phyloP scores from a whole-genome alignment of 1,140 invertebrate species.

The Drosophila willistoni region DNA sequence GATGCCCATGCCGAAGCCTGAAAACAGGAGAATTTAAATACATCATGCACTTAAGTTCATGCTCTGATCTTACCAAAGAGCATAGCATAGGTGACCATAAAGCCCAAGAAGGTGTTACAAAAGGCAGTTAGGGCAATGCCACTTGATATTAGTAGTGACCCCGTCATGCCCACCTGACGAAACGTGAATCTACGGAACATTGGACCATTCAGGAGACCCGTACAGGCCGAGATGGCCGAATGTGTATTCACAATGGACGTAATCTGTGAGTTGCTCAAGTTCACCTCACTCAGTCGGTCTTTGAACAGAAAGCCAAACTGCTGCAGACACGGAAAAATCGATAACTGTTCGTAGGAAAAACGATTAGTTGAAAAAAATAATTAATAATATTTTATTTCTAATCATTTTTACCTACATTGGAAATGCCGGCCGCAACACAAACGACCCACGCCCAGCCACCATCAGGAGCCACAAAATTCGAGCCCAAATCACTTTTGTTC shows the following conservation, averaged over 20 bases:
- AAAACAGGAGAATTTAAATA: not conserved
- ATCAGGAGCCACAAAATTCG: conserved; percentile 79
- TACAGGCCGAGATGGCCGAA: conserved; percentile 86
- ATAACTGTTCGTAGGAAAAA: conserved; percentile 83
- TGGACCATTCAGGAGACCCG: conserved; percentile 87
- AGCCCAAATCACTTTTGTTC: conserved; percentile 78
- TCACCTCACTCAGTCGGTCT: conserved; percentile 85
- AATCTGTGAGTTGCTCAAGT: conserved; percentile 86
- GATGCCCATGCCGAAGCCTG: conserved; percentile 86
- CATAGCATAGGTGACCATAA: conserved; percentile 86
- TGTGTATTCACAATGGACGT: conserved; percentile 88
- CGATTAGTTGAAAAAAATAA: not conserved
- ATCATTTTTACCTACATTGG: conserved; percentile 71
- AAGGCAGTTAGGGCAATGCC: conserved; percentile 85
- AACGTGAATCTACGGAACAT: conserved; percentile 87
- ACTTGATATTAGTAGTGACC: conserved; percentile 84
- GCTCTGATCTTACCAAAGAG: conserved; percentile 84
- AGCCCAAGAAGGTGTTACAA: conserved; percentile 85
- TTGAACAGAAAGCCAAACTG: conserved; percentile 88
- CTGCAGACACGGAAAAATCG: conserved; percentile 86
- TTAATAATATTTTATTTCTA: not conserved
- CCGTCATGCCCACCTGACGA: conserved; percentile 86
- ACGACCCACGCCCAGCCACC: conserved; percentile 82
- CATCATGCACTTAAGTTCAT: conserved; percentile 29
- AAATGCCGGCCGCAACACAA: conserved; percentile 75